phyloP scores from a whole-genome alignment of 2,888 invertebrate genomes.

The Erynnis tages region DNA sequence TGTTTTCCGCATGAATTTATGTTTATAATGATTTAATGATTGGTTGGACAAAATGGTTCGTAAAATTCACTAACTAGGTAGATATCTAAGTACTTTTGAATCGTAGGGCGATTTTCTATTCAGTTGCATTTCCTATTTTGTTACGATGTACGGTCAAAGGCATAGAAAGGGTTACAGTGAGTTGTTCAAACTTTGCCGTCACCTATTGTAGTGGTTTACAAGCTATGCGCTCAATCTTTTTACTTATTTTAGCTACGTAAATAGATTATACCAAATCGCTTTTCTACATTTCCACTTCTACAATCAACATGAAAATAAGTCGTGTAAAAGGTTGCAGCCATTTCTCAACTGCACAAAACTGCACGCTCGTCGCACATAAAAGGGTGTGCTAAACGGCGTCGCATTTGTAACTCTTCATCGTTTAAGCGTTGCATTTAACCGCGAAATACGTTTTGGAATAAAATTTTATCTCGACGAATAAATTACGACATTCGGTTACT shows the following conservation, averaged over 20 bases:
- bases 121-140: too few relatives aligned
- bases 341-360: slow-evolving; percentile 17
- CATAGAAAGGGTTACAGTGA: too few relatives aligned
- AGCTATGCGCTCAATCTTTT: too few relatives aligned
- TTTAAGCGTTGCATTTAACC: slow-evolving; percentile 30
- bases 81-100: too few relatives aligned
- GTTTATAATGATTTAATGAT: too few relatives aligned
- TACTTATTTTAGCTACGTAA: not conserved
- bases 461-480: slow-evolving; percentile 33
- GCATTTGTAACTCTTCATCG: slow-evolving; percentile 30
- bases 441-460: slow-evolving; percentile 31
- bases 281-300: not conserved
- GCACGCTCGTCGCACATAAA: slow-evolving; percentile 20
- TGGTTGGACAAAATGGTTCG: too few relatives aligned
- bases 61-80: too few relatives aligned
- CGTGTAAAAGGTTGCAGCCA: slow-evolving; percentile 1
- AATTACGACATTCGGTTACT: slow-evolving; percentile 34
- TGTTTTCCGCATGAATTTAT: too few relatives aligned
- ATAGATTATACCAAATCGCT: not conserved
- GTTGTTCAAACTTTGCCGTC: too few relatives aligned
- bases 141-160: too few relatives aligned
- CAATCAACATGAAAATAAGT: slow-evolving; percentile 11
- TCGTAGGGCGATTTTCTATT: too few relatives aligned
- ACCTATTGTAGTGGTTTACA: too few relatives aligned
- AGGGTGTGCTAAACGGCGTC: slow-evolving; percentile 20